Evolutionary conservation across 1,140 invertebrate genomes (phyloP).

Genomic region (Cydia amplana): DNA sequence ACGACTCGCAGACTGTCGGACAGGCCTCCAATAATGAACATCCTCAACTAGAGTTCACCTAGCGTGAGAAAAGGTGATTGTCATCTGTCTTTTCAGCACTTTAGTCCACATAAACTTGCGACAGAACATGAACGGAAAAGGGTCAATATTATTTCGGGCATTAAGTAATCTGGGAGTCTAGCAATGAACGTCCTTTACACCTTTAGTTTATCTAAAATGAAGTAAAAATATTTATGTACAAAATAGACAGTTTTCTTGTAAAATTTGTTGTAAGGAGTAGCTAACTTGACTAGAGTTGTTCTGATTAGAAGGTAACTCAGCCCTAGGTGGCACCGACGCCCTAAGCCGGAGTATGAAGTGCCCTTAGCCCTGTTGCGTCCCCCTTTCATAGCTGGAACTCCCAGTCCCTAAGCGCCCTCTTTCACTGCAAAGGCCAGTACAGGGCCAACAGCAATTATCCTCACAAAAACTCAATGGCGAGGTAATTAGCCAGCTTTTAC

Average conservation of each 20-base stretch:
- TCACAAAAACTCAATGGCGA: slow-evolving; percentile 29
- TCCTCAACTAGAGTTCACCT: no score
- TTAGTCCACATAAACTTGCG: neutral
- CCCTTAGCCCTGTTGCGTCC: slow-evolving; percentile 22
- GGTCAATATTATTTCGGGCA: neutral
- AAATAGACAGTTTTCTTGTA: no score
- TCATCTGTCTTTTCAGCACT: neutral
- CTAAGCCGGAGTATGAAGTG: slow-evolving; percentile 14
- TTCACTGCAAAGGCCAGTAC: slow-evolving; percentile 24
- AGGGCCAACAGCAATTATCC: slow-evolving; percentile 30
- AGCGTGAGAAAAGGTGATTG: no score
- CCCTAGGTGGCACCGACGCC: neutral
- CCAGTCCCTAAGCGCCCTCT: slow-evolving; percentile 27
- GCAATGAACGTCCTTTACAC: no score
- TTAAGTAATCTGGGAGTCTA: no score
- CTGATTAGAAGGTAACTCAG: slow-evolving; percentile 13
- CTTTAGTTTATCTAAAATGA: no score
- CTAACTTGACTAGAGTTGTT: slow-evolving; percentile 11
- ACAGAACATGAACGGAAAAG: slow-evolving; percentile 87
- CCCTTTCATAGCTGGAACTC: slow-evolving; percentile 19
- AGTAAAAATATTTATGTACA: no score
- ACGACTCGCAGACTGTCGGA: slow-evolving; percentile 83
- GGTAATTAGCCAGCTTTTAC: slow-evolving; percentile 23
- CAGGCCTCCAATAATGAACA: slow-evolving; percentile 81
- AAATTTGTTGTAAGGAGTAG: neutral